Base-by-base conservation (phyloP, 2,888 invertebrate species). In the Cylindroiulus punctatus region DNA sequence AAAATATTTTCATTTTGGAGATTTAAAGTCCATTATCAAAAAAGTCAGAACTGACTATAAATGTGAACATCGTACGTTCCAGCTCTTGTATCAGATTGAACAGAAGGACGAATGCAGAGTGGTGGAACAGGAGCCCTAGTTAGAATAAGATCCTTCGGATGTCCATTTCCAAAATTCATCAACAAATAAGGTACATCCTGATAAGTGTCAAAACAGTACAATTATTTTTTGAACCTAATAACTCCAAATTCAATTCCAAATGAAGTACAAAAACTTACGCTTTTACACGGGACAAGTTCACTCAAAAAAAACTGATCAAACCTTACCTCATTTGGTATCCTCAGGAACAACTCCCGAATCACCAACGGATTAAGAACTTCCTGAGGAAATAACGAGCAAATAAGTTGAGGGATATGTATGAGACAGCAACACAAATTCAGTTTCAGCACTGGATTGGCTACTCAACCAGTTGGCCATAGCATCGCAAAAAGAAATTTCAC, bases 41-140 rank as follows among this genome's bases (percentile, higher is more conserved):
- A 12, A 44, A 44, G 12, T 44, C 14, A 44, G 1, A 8, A 44
- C 4, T 1, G 4, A 44, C 44, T 36, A 36, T 36, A 36, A 36
- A 36, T 7, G 7, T 36, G 36, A 36, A 36, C 8, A 22, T 47
- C 91, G 89, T 89, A 91, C 95, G 98, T 98, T 92, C 98, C 98
- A 87, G 97, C 94, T 91, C 98, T 98, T 40, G 98, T 93, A 89
- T 99, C 98, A 0, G 98, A 98, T 10, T 96, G 94, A 17, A 99
- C 98, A 19, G 98, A 98, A 0, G 99, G 99, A 8, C 99, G 93
- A 90, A 99, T 99, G 90, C 98, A 98, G 88, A 97, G 95, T 0
- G 99, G 99, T 0, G 99, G 98, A 0, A 99, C 99, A 52, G 98
- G 95, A 88, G 99, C 93, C 88, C 98, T 93, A 0, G 97, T 97